phyloP scores from a whole-genome alignment of 2,888 invertebrate genomes.

The Chloroclysta siterata region DNA sequence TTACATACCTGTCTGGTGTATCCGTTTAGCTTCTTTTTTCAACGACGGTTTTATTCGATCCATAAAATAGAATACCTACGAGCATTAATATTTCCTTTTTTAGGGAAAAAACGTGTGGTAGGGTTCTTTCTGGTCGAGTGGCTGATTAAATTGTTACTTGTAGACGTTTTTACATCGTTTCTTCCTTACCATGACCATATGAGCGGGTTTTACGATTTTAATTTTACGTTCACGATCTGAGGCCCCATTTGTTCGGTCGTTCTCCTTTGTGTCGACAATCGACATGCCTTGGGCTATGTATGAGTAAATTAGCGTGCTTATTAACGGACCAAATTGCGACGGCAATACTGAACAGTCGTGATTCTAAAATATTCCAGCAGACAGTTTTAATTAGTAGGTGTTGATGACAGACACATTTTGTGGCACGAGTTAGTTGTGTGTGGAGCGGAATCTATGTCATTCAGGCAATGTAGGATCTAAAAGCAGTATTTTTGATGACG shows the following conservation, averaged over 20 bases:
- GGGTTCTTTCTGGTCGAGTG: conserved; percentile 36
- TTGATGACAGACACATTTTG: conserved; percentile 3
- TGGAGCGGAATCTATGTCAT: conserved; percentile 1
- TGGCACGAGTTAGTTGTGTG: neutral
- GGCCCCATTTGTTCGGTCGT: conserved; percentile 27
- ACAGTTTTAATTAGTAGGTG: conserved; percentile 25
- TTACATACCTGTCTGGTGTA: conserved; percentile 35
- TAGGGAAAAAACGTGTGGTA: conserved; percentile 15
- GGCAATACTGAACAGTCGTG: conserved; percentile 23
- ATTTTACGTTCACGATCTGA: conserved; percentile 37
- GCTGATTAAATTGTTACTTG: conserved; percentile 27
- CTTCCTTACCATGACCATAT: conserved; percentile 31
- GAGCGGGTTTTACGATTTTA: conserved; percentile 35
- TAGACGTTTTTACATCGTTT: conserved; percentile 25
- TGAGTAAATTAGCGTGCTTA: conserved; percentile 37
- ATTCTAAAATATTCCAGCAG: conserved; percentile 27
- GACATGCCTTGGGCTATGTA: conserved; percentile 27
- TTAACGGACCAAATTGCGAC: conserved; percentile 34
- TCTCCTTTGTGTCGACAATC: conserved; percentile 22
- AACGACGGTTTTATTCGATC: conserved; percentile 22
- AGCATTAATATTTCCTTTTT: conserved; percentile 22
- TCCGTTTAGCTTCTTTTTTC: conserved; percentile 30
- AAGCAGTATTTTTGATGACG: neutral
- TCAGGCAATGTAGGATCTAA: conserved; percentile 1
- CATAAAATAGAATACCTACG: conserved; percentile 21